Evolutionary conservation across 2,113 vertebrate genomes (phyloP).

Genomic region (Clarias macrocephalus): DNA sequence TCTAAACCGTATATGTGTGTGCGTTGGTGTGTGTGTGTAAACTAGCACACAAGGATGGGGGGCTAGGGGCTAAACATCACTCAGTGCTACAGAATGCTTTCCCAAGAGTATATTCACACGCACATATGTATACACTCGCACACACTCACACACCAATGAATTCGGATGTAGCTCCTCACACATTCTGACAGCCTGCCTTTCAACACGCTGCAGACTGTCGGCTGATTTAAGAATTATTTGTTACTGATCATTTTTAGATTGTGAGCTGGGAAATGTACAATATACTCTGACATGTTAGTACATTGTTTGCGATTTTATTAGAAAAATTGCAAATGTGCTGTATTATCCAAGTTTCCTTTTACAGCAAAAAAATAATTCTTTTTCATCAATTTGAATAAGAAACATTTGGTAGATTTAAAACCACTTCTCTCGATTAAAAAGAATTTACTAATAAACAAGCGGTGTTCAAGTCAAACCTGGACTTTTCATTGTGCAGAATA

Average conservation of each 20-base stretch:
- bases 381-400: background rate
- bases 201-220: background rate
- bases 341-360: background rate
- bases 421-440: background rate
- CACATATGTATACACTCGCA: conserved; percentile 5
- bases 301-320: background rate
- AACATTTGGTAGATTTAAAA: background rate
- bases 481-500: too few relatives aligned
- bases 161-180: background rate
- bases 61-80: conserved; percentile 27
- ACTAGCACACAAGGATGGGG: conserved; percentile 17
- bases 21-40: conserved; percentile 38
- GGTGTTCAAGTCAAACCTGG: too few relatives aligned
- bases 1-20: conserved; percentile 30
- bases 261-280: background rate
- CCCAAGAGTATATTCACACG: conserved; percentile 21
- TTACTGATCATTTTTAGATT: background rate
- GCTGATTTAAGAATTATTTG: background rate
- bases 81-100: conserved; percentile 26
- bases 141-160: conserved; percentile 5
- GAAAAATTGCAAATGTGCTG: background rate
- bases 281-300: background rate
- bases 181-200: background rate
- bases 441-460: too few relatives aligned
- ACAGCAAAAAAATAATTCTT: background rate